phyloP scores from a whole-genome alignment of 2,113 vertebrate genomes.

The Equus przewalskii region DNA sequence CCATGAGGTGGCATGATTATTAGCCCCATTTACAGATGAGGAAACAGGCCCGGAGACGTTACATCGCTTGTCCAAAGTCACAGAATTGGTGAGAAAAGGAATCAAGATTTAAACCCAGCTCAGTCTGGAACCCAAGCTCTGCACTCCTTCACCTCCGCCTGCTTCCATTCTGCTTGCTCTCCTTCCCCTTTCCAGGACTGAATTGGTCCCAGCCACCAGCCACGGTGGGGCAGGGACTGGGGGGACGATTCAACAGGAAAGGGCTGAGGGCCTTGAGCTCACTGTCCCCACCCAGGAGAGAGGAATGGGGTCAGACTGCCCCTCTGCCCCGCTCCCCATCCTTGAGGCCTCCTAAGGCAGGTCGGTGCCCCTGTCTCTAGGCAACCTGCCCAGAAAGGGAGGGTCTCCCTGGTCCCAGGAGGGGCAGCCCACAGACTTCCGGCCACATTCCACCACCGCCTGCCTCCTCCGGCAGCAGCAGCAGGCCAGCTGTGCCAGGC shows the following conservation, averaged over 20 bases:
- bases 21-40: background rate
- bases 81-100: background rate
- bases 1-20: background rate
- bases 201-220: background rate
- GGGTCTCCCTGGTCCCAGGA: background rate
- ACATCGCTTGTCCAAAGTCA: background rate
- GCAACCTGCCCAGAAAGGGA: constrained; percentile 41
- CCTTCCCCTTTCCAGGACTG: background rate
- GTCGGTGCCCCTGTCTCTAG: background rate
- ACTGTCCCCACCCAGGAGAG: background rate
- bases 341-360: background rate
- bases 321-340: background rate
- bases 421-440: constrained; percentile 17
- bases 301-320: background rate
- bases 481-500: accelerated
- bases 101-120: background rate
- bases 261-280: background rate
- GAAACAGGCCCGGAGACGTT: background rate
- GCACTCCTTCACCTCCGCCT: accelerated
- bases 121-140: background rate
- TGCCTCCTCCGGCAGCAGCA: background rate
- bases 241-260: background rate
- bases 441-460: background rate
- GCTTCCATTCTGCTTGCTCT: background rate
- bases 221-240: background rate